Evolutionary conservation across 2,797 vertebrate genomes (phyloP).

Genomic region (Phoeniculus purpureus): DNA sequence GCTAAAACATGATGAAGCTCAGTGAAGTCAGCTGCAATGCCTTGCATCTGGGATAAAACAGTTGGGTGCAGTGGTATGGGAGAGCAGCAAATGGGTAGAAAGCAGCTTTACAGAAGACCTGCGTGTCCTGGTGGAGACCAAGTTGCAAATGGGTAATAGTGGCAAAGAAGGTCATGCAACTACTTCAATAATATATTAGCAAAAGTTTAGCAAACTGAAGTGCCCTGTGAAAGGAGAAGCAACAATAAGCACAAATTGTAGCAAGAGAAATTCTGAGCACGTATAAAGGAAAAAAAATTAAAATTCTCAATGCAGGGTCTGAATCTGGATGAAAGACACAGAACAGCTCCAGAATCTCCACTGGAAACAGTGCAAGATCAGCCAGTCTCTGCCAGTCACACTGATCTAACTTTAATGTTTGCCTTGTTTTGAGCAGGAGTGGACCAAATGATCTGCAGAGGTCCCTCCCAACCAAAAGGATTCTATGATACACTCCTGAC

Average conservation of each 20-base stretch:
- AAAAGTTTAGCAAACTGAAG: neutral
- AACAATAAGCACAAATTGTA: neutral
- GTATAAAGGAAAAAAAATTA: neutral
- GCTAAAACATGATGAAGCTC: neutral
- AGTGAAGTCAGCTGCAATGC: neutral
- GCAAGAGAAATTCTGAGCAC: neutral
- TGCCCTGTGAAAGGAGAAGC: neutral
- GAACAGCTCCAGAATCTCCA: neutral
- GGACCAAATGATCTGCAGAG: neutral
- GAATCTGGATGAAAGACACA: neutral
- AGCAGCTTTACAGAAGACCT: neutral
- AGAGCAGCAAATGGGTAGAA: neutral
- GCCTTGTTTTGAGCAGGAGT: neutral
- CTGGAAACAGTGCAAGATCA: neutral
- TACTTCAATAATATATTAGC: neutral
- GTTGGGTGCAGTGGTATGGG: neutral
- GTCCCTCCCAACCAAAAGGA: neutral
- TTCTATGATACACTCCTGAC: neutral
- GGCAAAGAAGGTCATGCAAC: neutral
- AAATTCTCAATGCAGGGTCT: neutral
- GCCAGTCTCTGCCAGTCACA: neutral
- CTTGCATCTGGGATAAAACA: neutral
- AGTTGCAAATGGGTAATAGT: neutral
- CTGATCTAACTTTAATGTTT: neutral
- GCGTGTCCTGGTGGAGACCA: neutral